phyloP scores from a whole-genome alignment of 2,113 vertebrate genomes.

The Alligator sinensis region DNA sequence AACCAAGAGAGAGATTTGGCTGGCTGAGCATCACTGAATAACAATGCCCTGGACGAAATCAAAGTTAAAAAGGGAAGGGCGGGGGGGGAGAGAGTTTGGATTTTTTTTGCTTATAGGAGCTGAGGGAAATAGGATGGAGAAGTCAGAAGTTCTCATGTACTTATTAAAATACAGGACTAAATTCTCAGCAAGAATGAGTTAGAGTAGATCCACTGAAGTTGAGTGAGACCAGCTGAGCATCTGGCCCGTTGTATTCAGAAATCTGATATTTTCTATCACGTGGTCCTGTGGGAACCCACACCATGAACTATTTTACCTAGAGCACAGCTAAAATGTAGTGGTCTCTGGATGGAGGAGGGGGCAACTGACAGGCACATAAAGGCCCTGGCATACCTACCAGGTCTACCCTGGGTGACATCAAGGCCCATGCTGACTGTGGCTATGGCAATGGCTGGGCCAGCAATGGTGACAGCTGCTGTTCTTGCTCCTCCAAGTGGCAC shows the following conservation, averaged over 20 bases:
- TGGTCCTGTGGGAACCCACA: background rate
- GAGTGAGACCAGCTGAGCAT: background rate
- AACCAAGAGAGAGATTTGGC: background rate
- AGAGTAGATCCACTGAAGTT: background rate
- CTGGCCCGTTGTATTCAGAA: background rate
- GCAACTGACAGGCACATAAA: background rate
- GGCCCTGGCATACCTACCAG: background rate
- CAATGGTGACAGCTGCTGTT: too few species aligned
- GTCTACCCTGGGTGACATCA: too few species aligned
- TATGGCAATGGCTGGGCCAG: too few species aligned
- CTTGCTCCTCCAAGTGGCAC: too few species aligned
- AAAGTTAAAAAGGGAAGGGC: background rate
- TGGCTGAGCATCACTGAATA: background rate
- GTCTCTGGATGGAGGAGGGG: background rate
- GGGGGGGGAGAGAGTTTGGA: background rate
- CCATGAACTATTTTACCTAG: background rate
- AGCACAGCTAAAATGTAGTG: background rate
- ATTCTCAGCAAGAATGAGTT: background rate
- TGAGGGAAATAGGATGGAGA: background rate
- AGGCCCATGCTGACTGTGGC: too few species aligned
- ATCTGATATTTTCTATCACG: background rate
- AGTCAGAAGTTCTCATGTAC: rapidly evolving
- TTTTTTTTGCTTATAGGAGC: background rate
- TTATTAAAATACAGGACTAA: background rate
- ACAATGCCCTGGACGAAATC: background rate